phyloP scores from a whole-genome alignment of 2,888 invertebrate genomes.

The Ommatoiulus sabulosus region DNA sequence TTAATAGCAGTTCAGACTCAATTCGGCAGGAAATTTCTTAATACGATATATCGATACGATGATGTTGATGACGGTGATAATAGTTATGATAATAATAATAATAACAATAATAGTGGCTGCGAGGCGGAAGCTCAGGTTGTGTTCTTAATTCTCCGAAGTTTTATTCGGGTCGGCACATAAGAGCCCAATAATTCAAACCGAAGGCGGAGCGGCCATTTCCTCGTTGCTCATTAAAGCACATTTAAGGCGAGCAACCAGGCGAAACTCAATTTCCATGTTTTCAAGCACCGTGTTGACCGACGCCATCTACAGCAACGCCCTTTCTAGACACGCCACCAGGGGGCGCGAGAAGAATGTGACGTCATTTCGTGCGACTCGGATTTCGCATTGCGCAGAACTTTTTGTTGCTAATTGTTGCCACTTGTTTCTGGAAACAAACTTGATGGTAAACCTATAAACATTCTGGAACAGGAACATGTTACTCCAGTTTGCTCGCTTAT shows the following conservation, averaged over 20 bases:
- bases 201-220: conserved; percentile 36
- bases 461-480: too few species aligned
- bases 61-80: not conserved
- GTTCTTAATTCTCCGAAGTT: conserved; percentile 26
- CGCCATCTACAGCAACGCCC: conserved; percentile 13
- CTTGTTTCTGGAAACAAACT: too few species aligned
- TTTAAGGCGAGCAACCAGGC: conserved; percentile 27
- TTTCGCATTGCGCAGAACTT: not conserved
- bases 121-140: conserved; percentile 44
- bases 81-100: not conserved
- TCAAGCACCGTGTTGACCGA: conserved; percentile 26
- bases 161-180: conserved; percentile 46
- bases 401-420: too few species aligned
- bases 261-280: conserved; percentile 46
- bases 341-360: not conserved
- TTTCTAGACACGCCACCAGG: not conserved
- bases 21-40: conserved; percentile 26
- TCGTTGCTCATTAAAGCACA: conserved; percentile 40
- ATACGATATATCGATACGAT: conserved; percentile 42
- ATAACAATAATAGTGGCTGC: not conserved
- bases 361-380: not conserved
- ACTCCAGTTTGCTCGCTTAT: too few species aligned
- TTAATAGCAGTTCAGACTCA: not conserved
- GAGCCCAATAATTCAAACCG: conserved; percentile 21
- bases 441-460: too few species aligned